Conservation (phyloP, 1,140 invertebrate species). For the Drosophila neocordata region DNA sequence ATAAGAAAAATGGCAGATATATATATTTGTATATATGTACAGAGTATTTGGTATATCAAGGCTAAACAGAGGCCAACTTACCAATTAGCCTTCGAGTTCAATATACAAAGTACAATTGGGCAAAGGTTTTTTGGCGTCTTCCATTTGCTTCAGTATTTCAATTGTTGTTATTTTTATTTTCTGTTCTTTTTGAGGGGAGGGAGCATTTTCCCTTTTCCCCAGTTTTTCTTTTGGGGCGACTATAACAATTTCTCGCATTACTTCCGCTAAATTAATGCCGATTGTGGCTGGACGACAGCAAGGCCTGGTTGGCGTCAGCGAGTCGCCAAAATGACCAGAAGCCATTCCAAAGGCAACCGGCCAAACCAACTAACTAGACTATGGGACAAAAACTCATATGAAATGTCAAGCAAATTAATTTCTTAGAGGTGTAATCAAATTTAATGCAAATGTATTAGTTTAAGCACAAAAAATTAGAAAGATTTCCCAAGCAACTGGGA, state of each 20-base stretch:
- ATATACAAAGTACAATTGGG: conserved; percentile 20
- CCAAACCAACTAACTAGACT: conserved; percentile 3
- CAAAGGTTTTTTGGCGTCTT: conserved; percentile 12
- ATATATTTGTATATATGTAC: conserved; percentile 16
- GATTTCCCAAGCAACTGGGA: too few species aligned
- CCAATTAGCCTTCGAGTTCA: conserved; percentile 8
- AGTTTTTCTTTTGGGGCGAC: conserved; percentile 6
- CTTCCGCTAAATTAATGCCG: conserved; percentile 82
- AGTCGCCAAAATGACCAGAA: conserved; percentile 55
- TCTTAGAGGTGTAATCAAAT: neutral
- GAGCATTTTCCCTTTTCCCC: neutral
- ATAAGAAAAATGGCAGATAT: neutral
- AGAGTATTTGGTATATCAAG: conserved; percentile 4
- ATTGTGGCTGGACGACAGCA: conserved; percentile 63
- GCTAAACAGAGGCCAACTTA: conserved; percentile 34
- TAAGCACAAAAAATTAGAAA: too few species aligned
- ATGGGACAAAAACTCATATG: neutral
- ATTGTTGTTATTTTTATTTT: neutral
- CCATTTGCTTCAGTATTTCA: neutral
- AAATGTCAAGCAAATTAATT: conserved; percentile 23
- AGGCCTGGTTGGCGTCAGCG: conserved; percentile 46
- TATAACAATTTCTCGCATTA: conserved; percentile 80
- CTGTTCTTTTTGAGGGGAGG: neutral
- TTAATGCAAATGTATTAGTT: neutral
- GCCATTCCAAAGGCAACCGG: conserved; percentile 28